Base-by-base conservation (phyloP, 2,797 vertebrate genomes). In the Darevskia mixta region DNA sequence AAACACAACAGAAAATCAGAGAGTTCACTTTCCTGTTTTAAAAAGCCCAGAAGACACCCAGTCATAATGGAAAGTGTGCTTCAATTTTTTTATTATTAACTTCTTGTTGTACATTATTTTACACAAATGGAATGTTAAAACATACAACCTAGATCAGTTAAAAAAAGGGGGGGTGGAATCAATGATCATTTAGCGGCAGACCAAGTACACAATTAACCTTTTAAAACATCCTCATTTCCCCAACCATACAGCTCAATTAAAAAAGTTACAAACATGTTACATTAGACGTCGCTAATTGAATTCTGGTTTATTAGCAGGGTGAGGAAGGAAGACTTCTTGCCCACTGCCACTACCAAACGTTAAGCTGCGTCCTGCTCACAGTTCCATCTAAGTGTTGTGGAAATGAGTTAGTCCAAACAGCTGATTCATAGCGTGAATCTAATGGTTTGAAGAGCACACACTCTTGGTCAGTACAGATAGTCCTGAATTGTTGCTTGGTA, bases 121-220 rank as follows among this genome's bases (percentile, higher is more conserved):
- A 95, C 94, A 97, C 64, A 93, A 94, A 96, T 94, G 95, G 95
- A 96, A 96, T 96, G 95, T 96, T 96, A 96, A 96, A 95, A 95
- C 80, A 86, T 94, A 94, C 90, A 95, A 91, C 89, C 91, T 93
- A 95, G 94, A 95, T 92, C 94, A 94, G 94, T 95, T 94, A 94
- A 93, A 95, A 94, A 95, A 95, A 93, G 85, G 92, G 86, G 93
- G 87, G 91, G 87, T 89, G 91, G 90, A 89, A 95, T 91, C 87
- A 86, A 83, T 88, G 90, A 95, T 88, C 92, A 91, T 77, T 43
- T 87, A 93, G 85, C 92, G 91, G 90, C 91, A 95, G 87, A 94
- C 82, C 89, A 87, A 86, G 58, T 67, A 93, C 79, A 85, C 66
- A 94, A 91, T 93, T 94, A 94, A 96, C 90, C 93, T 88, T 79